Conservation (phyloP, 2,113 vertebrate genomes). For the Rhynchomys soricoides region DNA sequence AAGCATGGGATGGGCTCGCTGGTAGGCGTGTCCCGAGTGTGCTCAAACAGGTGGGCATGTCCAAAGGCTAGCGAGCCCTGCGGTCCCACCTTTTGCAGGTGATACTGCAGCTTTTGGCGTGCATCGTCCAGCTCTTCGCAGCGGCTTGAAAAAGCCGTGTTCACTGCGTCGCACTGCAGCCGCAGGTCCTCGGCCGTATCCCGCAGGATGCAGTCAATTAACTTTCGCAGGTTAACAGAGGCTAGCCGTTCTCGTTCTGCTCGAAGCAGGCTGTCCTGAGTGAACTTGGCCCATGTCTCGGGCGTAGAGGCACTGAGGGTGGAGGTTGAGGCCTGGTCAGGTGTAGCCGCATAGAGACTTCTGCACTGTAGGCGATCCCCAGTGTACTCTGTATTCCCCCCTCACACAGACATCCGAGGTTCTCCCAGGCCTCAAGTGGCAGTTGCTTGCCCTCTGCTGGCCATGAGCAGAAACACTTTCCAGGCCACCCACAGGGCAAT, state of each 20-base stretch:
- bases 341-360: not conserved
- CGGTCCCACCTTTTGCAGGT: conserved; percentile 84
- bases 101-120: conserved; percentile 87
- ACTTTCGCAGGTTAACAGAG: conserved; percentile 86
- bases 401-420: too few species aligned
- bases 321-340: too few species aligned
- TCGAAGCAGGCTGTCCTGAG: conserved; percentile 88
- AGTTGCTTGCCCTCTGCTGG: not conserved
- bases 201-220: conserved; percentile 89
- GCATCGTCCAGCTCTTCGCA: conserved; percentile 87
- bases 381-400: fast-evolving
- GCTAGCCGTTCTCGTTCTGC: conserved; percentile 88
- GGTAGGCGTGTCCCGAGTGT: not conserved
- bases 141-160: conserved; percentile 86
- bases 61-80: fast-evolving
- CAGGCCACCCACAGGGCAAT: not conserved
- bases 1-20: not conserved
- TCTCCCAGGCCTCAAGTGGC: fast-evolving
- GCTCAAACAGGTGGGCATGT: not conserved
- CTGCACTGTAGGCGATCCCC: too few species aligned
- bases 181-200: conserved; percentile 90
- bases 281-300: conserved; percentile 89
- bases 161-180: conserved; percentile 86
- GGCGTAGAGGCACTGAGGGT: conserved; percentile 87
- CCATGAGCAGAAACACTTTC: not conserved